These are phyloP conservation scores for Catamblyrhynchus diadema DNA, from an alignment of 2,797 vertebrate genomes.

Conservation along the genomic window DNA sequence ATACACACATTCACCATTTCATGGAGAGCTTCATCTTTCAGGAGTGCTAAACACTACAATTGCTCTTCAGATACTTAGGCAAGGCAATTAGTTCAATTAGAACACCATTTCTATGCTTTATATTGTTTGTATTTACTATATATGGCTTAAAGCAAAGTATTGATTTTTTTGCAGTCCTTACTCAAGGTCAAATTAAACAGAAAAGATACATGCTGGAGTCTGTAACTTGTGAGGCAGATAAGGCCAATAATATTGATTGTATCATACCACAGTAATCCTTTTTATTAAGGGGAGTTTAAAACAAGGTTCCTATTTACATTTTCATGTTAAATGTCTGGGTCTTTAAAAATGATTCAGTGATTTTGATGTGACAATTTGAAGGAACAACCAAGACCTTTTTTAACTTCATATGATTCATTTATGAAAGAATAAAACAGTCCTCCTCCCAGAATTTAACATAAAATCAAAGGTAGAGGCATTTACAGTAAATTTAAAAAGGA, in stretches of 20 bases:
- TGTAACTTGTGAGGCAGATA: slow-evolving; percentile 65
- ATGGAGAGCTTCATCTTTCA: neutral
- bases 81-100: slow-evolving; percentile 65
- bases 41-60: neutral
- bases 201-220: slow-evolving; percentile 69
- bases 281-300: slow-evolving; percentile 75
- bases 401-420: slow-evolving; percentile 5
- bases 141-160: slow-evolving; percentile 64
- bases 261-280: slow-evolving; percentile 79
- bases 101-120: slow-evolving; percentile 46
- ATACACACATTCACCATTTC: neutral
- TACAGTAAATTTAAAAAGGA: neutral
- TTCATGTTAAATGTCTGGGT: slow-evolving; percentile 73
- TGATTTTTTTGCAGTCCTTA: slow-evolving; percentile 70
- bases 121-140: slow-evolving; percentile 64
- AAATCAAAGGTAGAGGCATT: slow-evolving; percentile 4
- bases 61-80: slow-evolving; percentile 44
- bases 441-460: slow-evolving; percentile 19
- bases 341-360: slow-evolving; percentile 31
- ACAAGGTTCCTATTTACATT: slow-evolving; percentile 74
- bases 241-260: slow-evolving; percentile 78
- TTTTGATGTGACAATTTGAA: slow-evolving; percentile 50
- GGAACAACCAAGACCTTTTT: neutral
- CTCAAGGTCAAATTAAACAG: slow-evolving; percentile 77
- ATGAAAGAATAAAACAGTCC: neutral